Conservation (phyloP, 37 sponge, comb jelly and placozoan genomes). For the Theonella swinhoei region DNA sequence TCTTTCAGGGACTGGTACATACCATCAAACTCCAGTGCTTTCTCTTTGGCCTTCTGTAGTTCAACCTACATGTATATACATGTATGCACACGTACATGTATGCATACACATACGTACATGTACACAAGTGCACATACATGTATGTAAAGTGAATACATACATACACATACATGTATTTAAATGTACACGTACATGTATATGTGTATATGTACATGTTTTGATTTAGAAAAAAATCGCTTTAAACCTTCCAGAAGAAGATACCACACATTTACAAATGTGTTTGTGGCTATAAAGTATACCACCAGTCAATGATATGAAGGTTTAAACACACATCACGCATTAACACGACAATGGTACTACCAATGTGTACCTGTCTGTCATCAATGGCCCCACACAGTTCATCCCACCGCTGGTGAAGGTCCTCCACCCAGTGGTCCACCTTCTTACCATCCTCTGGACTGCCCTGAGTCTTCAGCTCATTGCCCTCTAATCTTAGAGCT, state of each 20-base stretch:
- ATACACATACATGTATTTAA: background rate
- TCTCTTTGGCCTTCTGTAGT: slow-evolving; percentile 32
- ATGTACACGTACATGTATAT: background rate
- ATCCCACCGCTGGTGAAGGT: slow-evolving; percentile 47
- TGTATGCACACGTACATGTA: slow-evolving; percentile 5
- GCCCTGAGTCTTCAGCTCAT: slow-evolving; percentile 66
- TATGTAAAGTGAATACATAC: background rate
- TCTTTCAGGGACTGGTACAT: slow-evolving; percentile 20
- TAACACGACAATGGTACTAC: too few species aligned
- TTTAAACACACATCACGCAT: too few species aligned
- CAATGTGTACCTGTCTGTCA: slow-evolving; percentile 49
- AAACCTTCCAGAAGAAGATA: too few species aligned
- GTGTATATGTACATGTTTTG: background rate
- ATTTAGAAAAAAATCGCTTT: too few species aligned
- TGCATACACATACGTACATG: too few species aligned
- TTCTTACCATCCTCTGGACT: slow-evolving; percentile 54
- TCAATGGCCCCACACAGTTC: slow-evolving; percentile 35
- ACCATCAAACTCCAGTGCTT: slow-evolving; percentile 70
- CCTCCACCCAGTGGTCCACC: slow-evolving; percentile 59
- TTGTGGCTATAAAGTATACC: too few species aligned
- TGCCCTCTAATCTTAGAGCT: slow-evolving; percentile 37
- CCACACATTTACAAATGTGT: too few species aligned
- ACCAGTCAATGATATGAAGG: too few species aligned
- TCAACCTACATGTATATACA: slow-evolving; percentile 28
- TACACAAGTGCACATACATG: background rate